Conservation (phyloP, 2,113 vertebrate species). For the Ptilonorhynchus violaceus region DNA sequence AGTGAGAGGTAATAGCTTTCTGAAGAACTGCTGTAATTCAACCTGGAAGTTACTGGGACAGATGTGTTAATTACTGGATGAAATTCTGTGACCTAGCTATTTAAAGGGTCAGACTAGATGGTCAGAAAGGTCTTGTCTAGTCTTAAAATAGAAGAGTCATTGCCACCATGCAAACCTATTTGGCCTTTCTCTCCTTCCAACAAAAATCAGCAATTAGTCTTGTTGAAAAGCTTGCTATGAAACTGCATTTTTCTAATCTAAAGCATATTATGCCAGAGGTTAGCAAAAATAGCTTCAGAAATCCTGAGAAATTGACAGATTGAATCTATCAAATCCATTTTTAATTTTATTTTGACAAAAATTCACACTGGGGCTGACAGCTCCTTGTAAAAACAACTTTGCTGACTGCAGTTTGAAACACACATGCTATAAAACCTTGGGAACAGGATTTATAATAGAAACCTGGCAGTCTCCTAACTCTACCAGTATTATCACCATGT, state of each 20-base stretch:
- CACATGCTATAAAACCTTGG: background rate
- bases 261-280: constrained; percentile 58
- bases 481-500: background rate
- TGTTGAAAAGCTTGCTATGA: constrained; percentile 23
- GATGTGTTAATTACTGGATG: constrained; percentile 18
- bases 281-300: constrained; percentile 50
- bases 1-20: background rate
- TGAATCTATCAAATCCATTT: constrained; percentile 68
- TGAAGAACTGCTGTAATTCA: constrained; percentile 9
- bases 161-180: background rate
- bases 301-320: constrained; percentile 54
- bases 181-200: background rate
- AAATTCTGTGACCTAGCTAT: constrained; percentile 40
- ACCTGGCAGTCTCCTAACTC: background rate
- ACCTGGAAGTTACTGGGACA: constrained; percentile 21
- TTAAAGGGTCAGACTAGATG: constrained; percentile 20
- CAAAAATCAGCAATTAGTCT: constrained; percentile 20
- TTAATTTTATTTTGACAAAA: constrained; percentile 63
- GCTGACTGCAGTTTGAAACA: constrained; percentile 42
- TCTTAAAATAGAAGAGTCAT: background rate
- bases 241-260: constrained; percentile 42
- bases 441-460: constrained; percentile 19
- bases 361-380: constrained; percentile 48
- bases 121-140: constrained; percentile 3
- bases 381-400: constrained; percentile 45